phyloP scores from a whole-genome alignment of 2,113 vertebrate species.

The Eleginops maclovinus region DNA sequence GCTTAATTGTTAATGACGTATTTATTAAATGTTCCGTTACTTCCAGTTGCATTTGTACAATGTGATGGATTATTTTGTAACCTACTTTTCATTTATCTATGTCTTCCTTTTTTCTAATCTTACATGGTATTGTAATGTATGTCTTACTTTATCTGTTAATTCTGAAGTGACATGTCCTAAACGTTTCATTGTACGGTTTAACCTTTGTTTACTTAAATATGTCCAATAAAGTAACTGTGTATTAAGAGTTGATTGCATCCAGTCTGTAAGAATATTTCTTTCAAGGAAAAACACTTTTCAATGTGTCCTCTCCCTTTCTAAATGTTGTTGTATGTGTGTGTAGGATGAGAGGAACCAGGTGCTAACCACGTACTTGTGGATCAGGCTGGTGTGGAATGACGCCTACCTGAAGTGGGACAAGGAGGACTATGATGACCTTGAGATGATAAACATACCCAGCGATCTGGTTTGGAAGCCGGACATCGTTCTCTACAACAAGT shows the following conservation, averaged over 20 bases:
- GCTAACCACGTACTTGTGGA: slow-evolving; percentile 95
- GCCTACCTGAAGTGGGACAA: slow-evolving; percentile 94
- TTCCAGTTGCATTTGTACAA: too few species aligned
- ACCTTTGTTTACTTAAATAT: too few species aligned
- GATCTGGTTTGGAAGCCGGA: slow-evolving; percentile 96
- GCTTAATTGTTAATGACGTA: too few species aligned
- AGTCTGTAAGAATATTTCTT: neutral
- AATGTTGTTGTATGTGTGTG: slow-evolving; percentile 20
- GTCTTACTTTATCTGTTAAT: too few species aligned
- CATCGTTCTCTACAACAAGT: slow-evolving; percentile 99
- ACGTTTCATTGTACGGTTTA: too few species aligned
- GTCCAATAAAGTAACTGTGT: too few species aligned
- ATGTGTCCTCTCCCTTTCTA: neutral
- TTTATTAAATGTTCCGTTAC: too few species aligned
- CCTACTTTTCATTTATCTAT: too few species aligned
- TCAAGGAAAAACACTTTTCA: neutral
- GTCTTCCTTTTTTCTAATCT: too few species aligned
- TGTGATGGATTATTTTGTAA: too few species aligned
- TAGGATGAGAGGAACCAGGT: slow-evolving; percentile 98
- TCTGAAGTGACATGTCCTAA: too few species aligned
- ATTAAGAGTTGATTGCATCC: neutral
- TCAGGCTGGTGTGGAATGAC: slow-evolving; percentile 94
- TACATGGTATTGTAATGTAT: too few species aligned
- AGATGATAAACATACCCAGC: slow-evolving; percentile 96
- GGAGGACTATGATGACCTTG: slow-evolving; percentile 93